Conservation (phyloP, 1,140 invertebrate species). For the Drosophila auraria region DNA sequence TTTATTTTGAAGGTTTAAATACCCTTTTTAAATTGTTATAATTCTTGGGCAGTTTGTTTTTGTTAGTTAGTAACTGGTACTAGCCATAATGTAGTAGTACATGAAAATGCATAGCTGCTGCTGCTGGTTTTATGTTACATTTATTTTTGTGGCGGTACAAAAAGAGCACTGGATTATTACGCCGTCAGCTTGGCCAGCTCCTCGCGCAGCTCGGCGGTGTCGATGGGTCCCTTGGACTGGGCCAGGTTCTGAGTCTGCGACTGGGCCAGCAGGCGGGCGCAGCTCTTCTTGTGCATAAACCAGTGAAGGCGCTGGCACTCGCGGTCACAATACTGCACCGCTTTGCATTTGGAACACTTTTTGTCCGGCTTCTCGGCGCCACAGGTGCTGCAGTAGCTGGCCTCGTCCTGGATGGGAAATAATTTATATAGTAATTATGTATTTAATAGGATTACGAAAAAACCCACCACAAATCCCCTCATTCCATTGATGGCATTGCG, state of each 20-base stretch:
- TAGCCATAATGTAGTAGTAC: conserved; percentile 18
- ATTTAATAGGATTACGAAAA: background rate
- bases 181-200: conserved; percentile 72
- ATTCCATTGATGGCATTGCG: conserved; percentile 95
- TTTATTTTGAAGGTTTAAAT: conserved; percentile 1
- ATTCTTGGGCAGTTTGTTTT: conserved; percentile 21
- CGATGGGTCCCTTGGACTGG: conserved; percentile 58
- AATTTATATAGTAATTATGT: too few species aligned
- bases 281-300: conserved; percentile 97
- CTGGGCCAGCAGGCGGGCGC: conserved; percentile 86
- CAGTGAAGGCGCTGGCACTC: conserved; percentile 98
- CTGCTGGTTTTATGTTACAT: conserved; percentile 31
- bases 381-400: conserved; percentile 93
- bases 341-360: conserved; percentile 98
- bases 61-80: conserved; percentile 13
- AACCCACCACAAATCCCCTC: conserved; percentile 87
- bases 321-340: conserved; percentile 96
- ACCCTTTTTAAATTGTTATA: conserved; percentile 1
- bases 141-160: conserved; percentile 33
- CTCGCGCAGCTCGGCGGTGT: conserved; percentile 70
- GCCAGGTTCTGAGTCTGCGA: conserved; percentile 32
- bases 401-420: conserved; percentile 86
- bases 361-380: conserved; percentile 94
- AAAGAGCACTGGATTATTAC: conserved; percentile 39
- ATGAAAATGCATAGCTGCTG: conserved; percentile 34